These are phyloP conservation scores for Luehdorfia chinensis DNA, from an alignment of 1,140 invertebrate species.

Conservation along the genomic window DNA sequence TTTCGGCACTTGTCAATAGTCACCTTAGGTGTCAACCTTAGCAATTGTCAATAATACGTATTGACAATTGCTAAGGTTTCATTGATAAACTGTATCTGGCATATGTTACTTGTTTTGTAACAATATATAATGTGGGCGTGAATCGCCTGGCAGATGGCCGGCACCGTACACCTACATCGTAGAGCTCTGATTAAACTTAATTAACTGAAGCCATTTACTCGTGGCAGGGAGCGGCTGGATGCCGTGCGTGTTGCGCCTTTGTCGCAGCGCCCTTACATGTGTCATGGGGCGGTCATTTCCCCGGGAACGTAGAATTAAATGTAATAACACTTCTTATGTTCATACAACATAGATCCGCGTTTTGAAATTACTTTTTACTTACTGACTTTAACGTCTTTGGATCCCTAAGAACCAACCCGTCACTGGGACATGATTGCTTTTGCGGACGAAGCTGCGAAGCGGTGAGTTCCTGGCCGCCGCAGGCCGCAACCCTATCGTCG, in stretches of 20 bases:
- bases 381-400: no score
- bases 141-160: slow-evolving; percentile 59
- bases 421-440: no score
- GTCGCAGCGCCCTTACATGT: slow-evolving; percentile 24
- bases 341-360: no score
- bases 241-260: slow-evolving; percentile 28
- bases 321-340: slow-evolving; percentile 5
- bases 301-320: slow-evolving; percentile 3
- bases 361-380: no score
- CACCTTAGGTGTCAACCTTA: no score
- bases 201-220: slow-evolving; percentile 76
- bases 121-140: slow-evolving; percentile 61
- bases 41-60: no score
- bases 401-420: no score
- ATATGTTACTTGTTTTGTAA: slow-evolving; percentile 41
- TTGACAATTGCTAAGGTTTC: slow-evolving; percentile 38
- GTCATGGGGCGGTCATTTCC: slow-evolving; percentile 19
- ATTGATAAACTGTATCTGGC: slow-evolving; percentile 34
- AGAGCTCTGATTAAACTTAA: slow-evolving; percentile 73
- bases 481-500: slow-evolving; percentile 31
- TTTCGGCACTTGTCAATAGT: no score
- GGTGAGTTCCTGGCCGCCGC: slow-evolving; percentile 1
- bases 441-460: no score
- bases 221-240: slow-evolving; percentile 35
- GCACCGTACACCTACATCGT: slow-evolving; percentile 34